A percentile compares a stretch with the other conserved stretches of the same genome.
Evolutionary conservation across 1,140 invertebrate species (phyloP).

Genomic region (Ceratina australensis): DNA sequence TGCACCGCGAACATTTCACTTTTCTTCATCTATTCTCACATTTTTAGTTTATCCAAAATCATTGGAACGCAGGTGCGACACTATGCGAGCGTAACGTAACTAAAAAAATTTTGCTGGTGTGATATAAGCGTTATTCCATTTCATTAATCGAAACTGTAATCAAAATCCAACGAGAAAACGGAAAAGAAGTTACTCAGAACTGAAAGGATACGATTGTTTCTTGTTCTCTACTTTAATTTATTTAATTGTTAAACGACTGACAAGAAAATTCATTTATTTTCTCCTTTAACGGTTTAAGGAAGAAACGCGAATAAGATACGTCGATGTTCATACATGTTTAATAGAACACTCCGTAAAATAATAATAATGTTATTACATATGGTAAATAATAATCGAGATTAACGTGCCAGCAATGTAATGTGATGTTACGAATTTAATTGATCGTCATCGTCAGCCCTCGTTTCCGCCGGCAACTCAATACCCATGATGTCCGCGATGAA

Average conservation of each 20-base stretch:
- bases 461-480: conserved; percentile 66
- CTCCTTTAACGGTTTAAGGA: neutral
- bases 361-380: conserved; percentile 39
- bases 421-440: conserved; percentile 40
- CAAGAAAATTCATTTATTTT: neutral
- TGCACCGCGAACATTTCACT: neutral
- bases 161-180: neutral
- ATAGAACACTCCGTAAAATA: conserved; percentile 38
- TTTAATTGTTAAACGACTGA: neutral
- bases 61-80: neutral
- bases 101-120: neutral
- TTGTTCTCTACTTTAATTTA: neutral
- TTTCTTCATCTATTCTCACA: neutral
- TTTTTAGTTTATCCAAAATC: neutral
- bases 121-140: conserved; percentile 3
- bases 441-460: conserved; percentile 49
- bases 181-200: neutral
- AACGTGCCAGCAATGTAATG: conserved; percentile 42
- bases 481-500: conserved; percentile 67
- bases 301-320: conserved; percentile 10
- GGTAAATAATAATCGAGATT: conserved; percentile 37
- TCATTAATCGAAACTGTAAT: neutral
- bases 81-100: neutral
- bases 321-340: conserved; percentile 47
- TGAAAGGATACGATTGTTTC: neutral